Conservation (phyloP, 2,797 vertebrate genomes). For the Amphiprion clarkii region DNA sequence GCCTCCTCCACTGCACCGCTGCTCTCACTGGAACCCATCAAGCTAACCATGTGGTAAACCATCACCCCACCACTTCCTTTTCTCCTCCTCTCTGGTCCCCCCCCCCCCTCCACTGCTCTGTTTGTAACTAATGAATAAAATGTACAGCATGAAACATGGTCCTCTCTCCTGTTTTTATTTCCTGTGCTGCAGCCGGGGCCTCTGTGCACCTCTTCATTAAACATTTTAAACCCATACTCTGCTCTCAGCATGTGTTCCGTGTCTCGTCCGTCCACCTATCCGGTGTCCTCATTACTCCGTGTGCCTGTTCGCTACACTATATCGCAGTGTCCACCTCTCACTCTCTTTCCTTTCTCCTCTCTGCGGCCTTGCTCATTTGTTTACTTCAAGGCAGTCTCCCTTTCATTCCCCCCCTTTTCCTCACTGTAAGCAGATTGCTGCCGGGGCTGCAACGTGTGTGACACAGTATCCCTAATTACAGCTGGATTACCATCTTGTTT, state of each 20-base stretch:
- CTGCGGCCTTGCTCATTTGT: slow-evolving; percentile 65
- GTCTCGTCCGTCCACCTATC: slow-evolving; percentile 60
- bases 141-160: slow-evolving; percentile 67
- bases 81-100: not conserved
- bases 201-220: slow-evolving; percentile 67
- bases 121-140: slow-evolving; percentile 69
- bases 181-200: slow-evolving; percentile 54
- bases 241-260: slow-evolving; percentile 69
- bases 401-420: slow-evolving; percentile 41
- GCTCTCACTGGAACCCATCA: slow-evolving; percentile 55
- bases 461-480: slow-evolving; percentile 75
- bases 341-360: slow-evolving; percentile 35
- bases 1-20: slow-evolving; percentile 54
- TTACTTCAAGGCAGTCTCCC: slow-evolving; percentile 57
- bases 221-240: slow-evolving; percentile 61
- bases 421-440: slow-evolving; percentile 56
- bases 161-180: slow-evolving; percentile 65
- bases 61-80: slow-evolving; percentile 33
- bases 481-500: slow-evolving; percentile 77
- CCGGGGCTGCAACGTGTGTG: slow-evolving; percentile 53
- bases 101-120: slow-evolving; percentile 39
- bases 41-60: slow-evolving; percentile 68
- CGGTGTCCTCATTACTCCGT: slow-evolving; percentile 70
- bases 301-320: slow-evolving; percentile 39
- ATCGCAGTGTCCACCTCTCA: slow-evolving; percentile 55